Evolutionary conservation across 2,888 invertebrate species (phyloP).

Genomic region (Epinotia demarniana): DNA sequence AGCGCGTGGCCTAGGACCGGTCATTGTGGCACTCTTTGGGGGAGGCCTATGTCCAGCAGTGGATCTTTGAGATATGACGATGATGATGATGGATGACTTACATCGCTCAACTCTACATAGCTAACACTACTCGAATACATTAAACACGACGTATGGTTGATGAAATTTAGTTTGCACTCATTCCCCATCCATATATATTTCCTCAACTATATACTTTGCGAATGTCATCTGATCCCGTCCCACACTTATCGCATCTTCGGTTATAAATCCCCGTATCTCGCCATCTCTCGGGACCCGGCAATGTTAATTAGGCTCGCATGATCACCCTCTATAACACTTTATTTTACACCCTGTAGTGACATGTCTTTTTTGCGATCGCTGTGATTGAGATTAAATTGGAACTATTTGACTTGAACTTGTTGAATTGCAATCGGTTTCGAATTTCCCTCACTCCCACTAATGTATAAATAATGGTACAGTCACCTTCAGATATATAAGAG

Average conservation of each 20-base stretch:
- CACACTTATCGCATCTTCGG: constrained; percentile 52
- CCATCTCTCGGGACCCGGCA: constrained; percentile 27
- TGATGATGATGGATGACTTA: too few relatives aligned
- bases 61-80: too few relatives aligned
- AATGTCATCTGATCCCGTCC: constrained; percentile 25
- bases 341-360: constrained; percentile 31
- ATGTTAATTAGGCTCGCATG: constrained; percentile 57
- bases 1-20: too few relatives aligned
- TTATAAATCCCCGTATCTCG: constrained; percentile 52
- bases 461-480: too few relatives aligned
- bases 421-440: neutral
- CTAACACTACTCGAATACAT: too few relatives aligned
- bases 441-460: too few relatives aligned
- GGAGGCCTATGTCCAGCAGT: too few relatives aligned
- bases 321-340: constrained; percentile 56
- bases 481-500: too few relatives aligned
- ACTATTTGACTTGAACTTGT: neutral
- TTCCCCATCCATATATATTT: neutral
- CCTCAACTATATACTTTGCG: neutral
- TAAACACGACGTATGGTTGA: too few relatives aligned
- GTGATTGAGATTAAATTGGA: constrained; percentile 23
- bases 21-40: too few relatives aligned
- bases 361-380: constrained; percentile 14
- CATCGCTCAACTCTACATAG: too few relatives aligned
- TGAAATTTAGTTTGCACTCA: too few relatives aligned